These are phyloP conservation scores for Tupaia chinensis DNA, from an alignment of 2,113 vertebrate genomes.

Conservation along the genomic window DNA sequence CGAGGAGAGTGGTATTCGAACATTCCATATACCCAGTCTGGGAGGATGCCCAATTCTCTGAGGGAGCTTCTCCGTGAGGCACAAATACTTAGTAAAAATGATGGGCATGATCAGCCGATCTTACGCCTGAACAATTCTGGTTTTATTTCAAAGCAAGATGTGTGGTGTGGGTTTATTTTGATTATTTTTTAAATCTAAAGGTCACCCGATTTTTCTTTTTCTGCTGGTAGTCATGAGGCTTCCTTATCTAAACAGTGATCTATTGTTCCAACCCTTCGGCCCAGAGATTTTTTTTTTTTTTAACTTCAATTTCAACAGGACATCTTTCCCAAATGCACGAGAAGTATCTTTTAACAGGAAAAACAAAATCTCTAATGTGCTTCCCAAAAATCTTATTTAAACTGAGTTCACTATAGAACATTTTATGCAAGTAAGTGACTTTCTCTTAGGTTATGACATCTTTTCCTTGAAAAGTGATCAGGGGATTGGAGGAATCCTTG, in stretches of 20 bases:
- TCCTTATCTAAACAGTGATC: constrained; percentile 69
- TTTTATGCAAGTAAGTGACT: constrained; percentile 65
- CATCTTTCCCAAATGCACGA: neutral
- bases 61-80: neutral
- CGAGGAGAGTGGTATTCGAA: neutral
- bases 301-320: constrained; percentile 69
- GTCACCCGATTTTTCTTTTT: constrained; percentile 76
- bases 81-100: constrained; percentile 64
- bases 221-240: neutral
- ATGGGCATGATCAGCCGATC: neutral
- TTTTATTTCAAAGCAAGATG: constrained; percentile 71
- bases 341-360: constrained; percentile 48
- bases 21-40: neutral
- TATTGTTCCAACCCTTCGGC: constrained; percentile 64
- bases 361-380: constrained; percentile 62
- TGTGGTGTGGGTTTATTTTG: constrained; percentile 29
- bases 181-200: constrained; percentile 60
- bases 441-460: constrained; percentile 62
- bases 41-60: neutral
- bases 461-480: constrained; percentile 59
- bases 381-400: constrained; percentile 69
- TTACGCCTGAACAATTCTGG: constrained; percentile 66
- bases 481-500: neutral
- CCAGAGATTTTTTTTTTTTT: constrained; percentile 62
- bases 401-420: constrained; percentile 52